Evolutionary conservation across 2,888 invertebrate genomes (phyloP).

Genomic region (Andrena marginata): DNA sequence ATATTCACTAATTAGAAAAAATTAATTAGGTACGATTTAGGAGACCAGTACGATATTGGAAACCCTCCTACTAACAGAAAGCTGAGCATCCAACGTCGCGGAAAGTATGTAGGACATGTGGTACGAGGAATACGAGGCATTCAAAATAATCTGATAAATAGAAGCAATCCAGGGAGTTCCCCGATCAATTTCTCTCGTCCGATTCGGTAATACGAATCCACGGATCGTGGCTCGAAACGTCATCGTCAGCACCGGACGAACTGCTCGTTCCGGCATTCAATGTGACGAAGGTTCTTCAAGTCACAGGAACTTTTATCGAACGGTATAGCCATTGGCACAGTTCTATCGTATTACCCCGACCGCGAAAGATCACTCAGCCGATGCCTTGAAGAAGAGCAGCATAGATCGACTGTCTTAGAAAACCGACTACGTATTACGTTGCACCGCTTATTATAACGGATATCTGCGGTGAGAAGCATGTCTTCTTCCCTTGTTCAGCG

Average conservation of each 20-base stretch:
- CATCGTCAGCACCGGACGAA: conserved; percentile 23
- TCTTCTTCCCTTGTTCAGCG: conserved; percentile 30
- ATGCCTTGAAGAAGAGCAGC: conserved; percentile 45
- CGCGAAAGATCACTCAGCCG: conserved; percentile 69
- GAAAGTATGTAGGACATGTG: not conserved
- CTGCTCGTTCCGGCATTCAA: conserved; percentile 48
- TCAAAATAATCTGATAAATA: not conserved
- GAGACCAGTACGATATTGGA: no score
- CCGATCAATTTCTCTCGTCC: conserved; percentile 4
- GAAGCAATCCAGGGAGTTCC: not conserved
- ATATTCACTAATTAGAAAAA: no score
- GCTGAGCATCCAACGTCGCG: not conserved
- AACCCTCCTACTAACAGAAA: no score
- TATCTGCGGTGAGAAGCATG: conserved; percentile 52
- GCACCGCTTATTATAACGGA: conserved; percentile 70
- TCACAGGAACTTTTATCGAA: conserved; percentile 68
- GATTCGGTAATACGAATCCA: conserved; percentile 54
- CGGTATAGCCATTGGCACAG: conserved; percentile 69
- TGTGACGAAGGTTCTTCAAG: conserved; percentile 59
- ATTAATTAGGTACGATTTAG: no score
- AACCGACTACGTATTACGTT: conserved; percentile 65
- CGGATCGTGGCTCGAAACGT: conserved; percentile 46
- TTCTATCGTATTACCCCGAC: conserved; percentile 76
- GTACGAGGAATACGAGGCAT: not conserved
- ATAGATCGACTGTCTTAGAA: conserved; percentile 52